A percentile compares a stretch with the other conserved stretches of the same genome.
These are phyloP conservation scores for Drosophila malerkotliana DNA, from an alignment of 1,140 invertebrate genomes.

Conservation along the genomic window DNA sequence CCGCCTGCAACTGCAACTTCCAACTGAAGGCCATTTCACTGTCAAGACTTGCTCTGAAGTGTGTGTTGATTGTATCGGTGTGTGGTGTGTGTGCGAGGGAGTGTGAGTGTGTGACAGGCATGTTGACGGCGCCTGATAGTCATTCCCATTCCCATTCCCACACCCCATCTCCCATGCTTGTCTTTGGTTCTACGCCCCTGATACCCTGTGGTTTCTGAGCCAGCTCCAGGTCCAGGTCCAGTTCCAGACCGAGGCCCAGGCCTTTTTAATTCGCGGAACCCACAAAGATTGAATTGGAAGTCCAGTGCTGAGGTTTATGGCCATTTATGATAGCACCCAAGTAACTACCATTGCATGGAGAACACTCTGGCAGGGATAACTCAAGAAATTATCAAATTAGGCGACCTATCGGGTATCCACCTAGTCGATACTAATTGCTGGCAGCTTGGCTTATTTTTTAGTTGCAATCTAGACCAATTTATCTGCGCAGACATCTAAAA, in stretches of 20 bases:
- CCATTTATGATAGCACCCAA: neutral
- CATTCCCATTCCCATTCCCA: slow-evolving; percentile 27
- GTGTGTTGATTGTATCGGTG: slow-evolving; percentile 8
- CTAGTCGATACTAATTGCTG: neutral
- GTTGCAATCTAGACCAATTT: slow-evolving; percentile 47
- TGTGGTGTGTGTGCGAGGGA: neutral
- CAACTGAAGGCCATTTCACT: slow-evolving; percentile 61
- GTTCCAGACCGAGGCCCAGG: neutral
- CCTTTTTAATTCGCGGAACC: neutral
- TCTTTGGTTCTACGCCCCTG: neutral
- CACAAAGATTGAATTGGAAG: too few species aligned
- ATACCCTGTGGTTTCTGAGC: slow-evolving; percentile 3
- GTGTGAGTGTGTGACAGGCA: slow-evolving; percentile 35
- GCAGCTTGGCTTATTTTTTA: slow-evolving; percentile 2
- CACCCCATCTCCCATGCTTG: neutral
- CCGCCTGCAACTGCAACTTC: slow-evolving; percentile 11
- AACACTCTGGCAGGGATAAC: too few species aligned
- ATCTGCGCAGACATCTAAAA: slow-evolving; percentile 48
- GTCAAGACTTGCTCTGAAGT: slow-evolving; percentile 46
- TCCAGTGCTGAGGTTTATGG: neutral
- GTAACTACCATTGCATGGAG: neutral
- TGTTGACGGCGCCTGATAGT: slow-evolving; percentile 54
- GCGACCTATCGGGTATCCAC: neutral
- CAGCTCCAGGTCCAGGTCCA: neutral
- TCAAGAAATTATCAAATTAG: neutral